phyloP scores from a whole-genome alignment of 1,140 invertebrate species.

The Spodoptera frugiperda region DNA sequence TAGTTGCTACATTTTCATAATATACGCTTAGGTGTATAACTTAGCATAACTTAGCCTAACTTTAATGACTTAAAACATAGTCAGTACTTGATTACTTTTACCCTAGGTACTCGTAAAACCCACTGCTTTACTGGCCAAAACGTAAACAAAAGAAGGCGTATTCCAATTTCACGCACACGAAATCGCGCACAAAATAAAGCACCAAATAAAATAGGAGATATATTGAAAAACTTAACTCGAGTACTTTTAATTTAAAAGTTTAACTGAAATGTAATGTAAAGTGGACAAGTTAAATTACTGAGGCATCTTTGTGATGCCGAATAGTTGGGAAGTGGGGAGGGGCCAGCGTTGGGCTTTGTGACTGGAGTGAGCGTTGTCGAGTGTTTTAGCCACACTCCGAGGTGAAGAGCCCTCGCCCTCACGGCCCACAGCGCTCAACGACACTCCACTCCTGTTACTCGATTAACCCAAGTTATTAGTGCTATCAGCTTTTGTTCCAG shows the following conservation, averaged over 20 bases:
- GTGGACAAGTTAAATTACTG: conserved; percentile 34
- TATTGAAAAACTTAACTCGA: conserved; percentile 15
- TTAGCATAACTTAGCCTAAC: too few relatives aligned
- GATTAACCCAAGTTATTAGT: conserved; percentile 51
- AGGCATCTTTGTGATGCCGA: conserved; percentile 35
- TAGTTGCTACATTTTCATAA: too few relatives aligned
- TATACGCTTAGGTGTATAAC: too few relatives aligned
- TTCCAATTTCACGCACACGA: conserved; percentile 9
- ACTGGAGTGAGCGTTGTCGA: conserved; percentile 34
- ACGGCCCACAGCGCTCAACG: conserved; percentile 27
- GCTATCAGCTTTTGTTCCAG: conserved; percentile 29
- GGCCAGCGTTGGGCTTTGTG: conserved; percentile 44
- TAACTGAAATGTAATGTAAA: conserved; percentile 17
- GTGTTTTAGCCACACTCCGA: conserved; percentile 57
- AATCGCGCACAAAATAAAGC: background rate
- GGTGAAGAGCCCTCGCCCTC: conserved; percentile 46
- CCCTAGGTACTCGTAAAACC: too few relatives aligned
- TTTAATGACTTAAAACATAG: too few relatives aligned
- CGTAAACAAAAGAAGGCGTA: background rate
- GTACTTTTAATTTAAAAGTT: conserved; percentile 30
- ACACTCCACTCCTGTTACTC: conserved; percentile 50
- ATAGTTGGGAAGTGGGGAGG: conserved; percentile 44
- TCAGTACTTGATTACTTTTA: too few relatives aligned
- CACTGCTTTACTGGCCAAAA: too few relatives aligned
- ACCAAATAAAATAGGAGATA: conserved; percentile 16